Evolutionary conservation across 2,888 invertebrate genomes (phyloP).

Genomic region (Chironomus tentans): DNA sequence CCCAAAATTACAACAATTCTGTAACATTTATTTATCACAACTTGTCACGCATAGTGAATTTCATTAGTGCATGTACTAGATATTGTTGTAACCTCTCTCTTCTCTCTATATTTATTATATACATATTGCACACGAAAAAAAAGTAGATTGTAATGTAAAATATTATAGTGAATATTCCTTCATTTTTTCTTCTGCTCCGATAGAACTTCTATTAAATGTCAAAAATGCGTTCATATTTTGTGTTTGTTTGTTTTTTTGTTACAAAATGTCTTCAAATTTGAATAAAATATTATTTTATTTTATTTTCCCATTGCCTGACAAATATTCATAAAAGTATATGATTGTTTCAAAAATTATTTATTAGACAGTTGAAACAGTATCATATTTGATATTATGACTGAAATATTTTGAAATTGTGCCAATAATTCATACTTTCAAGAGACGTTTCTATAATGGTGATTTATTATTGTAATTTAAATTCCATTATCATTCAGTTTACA

Average conservation of each 20-base stretch:
- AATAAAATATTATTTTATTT: constrained; percentile 7
- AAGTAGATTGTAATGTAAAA: background rate
- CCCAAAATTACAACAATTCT: constrained; percentile 2
- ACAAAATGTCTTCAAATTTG: constrained; percentile 17
- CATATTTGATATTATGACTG: background rate
- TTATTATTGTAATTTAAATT: background rate
- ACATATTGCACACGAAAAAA: background rate
- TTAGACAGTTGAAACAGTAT: constrained; percentile 4
- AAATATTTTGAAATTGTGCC: background rate
- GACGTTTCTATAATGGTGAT: background rate
- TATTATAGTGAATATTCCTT: background rate
- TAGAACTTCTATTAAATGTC: too few species aligned
- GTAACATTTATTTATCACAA: constrained; percentile 22
- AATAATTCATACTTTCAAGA: constrained; percentile 7
- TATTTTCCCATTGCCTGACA: constrained; percentile 13
- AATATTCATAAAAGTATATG: constrained; percentile 8
- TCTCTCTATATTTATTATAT: background rate
- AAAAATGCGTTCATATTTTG: too few species aligned
- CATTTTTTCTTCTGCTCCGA: background rate
- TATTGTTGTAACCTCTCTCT: background rate
- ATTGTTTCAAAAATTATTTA: constrained; percentile 16
- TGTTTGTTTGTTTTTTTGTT: background rate
- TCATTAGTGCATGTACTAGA: background rate
- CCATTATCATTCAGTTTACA: background rate
- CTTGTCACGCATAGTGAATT: constrained; percentile 11